phyloP scores from a whole-genome alignment of 2,888 invertebrate species.

The Stenodera caucasica region DNA sequence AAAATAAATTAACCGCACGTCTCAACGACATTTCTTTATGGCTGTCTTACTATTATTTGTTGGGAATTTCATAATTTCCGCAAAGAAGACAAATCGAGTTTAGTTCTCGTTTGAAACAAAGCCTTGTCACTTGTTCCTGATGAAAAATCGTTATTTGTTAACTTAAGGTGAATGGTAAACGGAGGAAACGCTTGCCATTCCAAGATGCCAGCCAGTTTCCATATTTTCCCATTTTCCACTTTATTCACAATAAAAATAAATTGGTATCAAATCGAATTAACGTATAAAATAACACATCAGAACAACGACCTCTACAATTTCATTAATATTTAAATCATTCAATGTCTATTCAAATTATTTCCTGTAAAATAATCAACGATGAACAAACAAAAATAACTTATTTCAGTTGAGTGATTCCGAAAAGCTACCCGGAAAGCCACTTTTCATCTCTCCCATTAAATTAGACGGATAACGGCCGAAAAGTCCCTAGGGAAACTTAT shows the following conservation, averaged over 20 bases:
- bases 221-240: no score
- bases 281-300: background rate
- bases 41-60: background rate
- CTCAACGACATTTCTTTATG: background rate
- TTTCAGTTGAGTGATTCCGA: background rate
- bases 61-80: background rate
- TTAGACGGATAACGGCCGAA: background rate
- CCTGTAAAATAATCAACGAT: background rate
- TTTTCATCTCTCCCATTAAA: background rate
- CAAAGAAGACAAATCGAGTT: background rate
- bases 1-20: slow-evolving; percentile 2
- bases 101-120: background rate
- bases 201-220: background rate
- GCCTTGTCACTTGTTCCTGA: slow-evolving; percentile 4
- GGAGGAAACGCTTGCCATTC: background rate
- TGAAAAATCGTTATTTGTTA: slow-evolving; percentile 10
- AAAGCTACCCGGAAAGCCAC: background rate
- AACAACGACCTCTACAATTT: background rate
- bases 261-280: background rate
- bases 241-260: background rate
- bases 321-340: background rate
- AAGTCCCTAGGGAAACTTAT: background rate
- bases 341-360: slow-evolving; percentile 1
- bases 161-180: background rate
- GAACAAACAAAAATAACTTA: background rate